These are phyloP conservation scores for Atlantisia rogersi DNA, from an alignment of 2,113 vertebrate genomes.

Conservation along the genomic window DNA sequence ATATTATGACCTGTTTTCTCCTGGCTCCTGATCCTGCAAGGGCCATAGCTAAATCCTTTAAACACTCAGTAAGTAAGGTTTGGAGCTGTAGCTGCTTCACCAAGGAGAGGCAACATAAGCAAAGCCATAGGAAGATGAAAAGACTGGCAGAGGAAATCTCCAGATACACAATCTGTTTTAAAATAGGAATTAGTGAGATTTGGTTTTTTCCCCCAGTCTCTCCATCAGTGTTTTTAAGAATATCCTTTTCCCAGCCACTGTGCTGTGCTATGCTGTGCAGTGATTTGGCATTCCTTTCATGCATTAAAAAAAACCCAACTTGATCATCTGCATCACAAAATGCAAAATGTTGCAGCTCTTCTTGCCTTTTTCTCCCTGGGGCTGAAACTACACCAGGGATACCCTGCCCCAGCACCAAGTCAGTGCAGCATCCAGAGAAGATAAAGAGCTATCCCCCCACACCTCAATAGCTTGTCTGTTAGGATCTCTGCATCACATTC, in stretches of 20 bases:
- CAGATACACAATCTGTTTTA: not conserved
- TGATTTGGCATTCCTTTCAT: not conserved
- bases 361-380: fast-evolving
- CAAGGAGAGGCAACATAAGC: not conserved
- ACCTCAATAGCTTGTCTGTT: fast-evolving
- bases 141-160: not conserved
- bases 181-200: not conserved
- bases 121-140: not conserved
- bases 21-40: not conserved
- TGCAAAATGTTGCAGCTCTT: not conserved
- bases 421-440: not conserved
- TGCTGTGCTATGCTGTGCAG: not conserved
- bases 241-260: not conserved
- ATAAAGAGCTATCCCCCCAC: no score
- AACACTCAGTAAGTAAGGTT: not conserved
- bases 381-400: not conserved
- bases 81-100: not conserved
- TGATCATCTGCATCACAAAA: fast-evolving
- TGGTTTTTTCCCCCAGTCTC: not conserved
- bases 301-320: not conserved
- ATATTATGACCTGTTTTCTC: not conserved
- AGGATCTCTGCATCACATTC: not conserved
- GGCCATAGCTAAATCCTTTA: not conserved
- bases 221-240: not conserved
- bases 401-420: not conserved